Evolutionary conservation across 2,888 invertebrate genomes (phyloP).

Genomic region (Heliconius aoede): DNA sequence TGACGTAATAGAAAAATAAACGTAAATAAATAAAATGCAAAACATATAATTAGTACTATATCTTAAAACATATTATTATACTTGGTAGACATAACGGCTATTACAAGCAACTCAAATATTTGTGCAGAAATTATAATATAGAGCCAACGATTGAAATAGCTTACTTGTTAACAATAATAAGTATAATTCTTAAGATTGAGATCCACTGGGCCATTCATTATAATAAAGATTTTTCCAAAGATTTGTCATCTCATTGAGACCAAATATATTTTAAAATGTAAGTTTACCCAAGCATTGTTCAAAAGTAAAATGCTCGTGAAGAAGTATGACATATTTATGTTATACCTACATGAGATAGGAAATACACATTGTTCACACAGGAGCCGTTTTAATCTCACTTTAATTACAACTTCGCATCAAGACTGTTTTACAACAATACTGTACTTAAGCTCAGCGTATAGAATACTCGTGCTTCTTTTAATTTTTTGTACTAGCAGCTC

Average conservation of each 20-base stretch:
- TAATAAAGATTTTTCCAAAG: background rate
- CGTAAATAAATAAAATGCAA: too few relatives aligned
- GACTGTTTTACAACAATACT: conserved; percentile 22
- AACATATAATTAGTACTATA: too few relatives aligned
- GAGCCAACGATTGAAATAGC: background rate
- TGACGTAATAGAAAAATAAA: too few relatives aligned
- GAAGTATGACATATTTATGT: conserved; percentile 1
- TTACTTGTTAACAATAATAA: background rate
- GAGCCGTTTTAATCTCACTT: conserved; percentile 26
- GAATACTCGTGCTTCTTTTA: background rate
- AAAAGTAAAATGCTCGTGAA: conserved; percentile 5
- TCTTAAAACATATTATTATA: too few relatives aligned
- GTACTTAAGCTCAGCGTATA: conserved; percentile 15
- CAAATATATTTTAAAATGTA: background rate
- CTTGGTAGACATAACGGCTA: too few relatives aligned
- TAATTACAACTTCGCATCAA: conserved; percentile 23
- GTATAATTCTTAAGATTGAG: conserved; percentile 3
- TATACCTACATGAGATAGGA: conserved; percentile 3
- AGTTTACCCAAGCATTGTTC: background rate
- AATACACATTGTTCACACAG: conserved; percentile 18
- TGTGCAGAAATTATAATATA: background rate
- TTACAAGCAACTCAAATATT: too few relatives aligned
- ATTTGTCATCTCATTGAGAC: background rate
- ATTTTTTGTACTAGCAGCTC: background rate
- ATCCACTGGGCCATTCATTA: conserved; percentile 7